A percentile compares a stretch with the other conserved stretches of the same genome.
phyloP scores from a whole-genome alignment of 35 echinoderm and acorn worm genomes.

The Ophiothrix spiculata region DNA sequence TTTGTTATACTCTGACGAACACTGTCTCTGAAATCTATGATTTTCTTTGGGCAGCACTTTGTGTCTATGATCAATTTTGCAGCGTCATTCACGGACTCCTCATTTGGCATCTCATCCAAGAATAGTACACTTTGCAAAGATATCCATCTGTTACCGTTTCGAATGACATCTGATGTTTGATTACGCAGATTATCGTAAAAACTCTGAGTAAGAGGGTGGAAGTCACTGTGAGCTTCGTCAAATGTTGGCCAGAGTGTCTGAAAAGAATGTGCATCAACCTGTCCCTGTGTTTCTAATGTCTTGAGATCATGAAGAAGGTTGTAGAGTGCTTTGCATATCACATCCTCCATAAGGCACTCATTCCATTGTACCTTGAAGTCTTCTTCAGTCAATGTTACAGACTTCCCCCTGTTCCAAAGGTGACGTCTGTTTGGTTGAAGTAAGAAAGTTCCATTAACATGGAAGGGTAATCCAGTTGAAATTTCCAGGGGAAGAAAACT shows the following conservation, averaged over 20 bases:
- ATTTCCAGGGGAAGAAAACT: constrained; percentile 26
- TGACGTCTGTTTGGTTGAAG: constrained; percentile 46
- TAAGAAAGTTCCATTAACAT: constrained; percentile 51
- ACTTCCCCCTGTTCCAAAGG: constrained; percentile 11
- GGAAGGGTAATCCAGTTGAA: constrained; percentile 38
- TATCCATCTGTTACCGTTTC: constrained; percentile 9
- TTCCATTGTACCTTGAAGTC: constrained; percentile 45
- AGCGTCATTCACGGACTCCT: neutral
- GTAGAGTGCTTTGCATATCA: constrained; percentile 37
- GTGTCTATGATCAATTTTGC: neutral
- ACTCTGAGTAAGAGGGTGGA: constrained; percentile 20
- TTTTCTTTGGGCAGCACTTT: neutral
- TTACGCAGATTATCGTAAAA: constrained; percentile 7
- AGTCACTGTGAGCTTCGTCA: constrained; percentile 16
- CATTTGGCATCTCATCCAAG: neutral
- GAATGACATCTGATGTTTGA: constrained; percentile 2
- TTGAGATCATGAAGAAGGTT: constrained; percentile 28
- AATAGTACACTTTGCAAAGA: constrained; percentile 14
- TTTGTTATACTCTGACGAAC: neutral
- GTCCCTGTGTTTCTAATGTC: neutral
- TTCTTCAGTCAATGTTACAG: neutral
- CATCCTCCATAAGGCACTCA: constrained; percentile 26
- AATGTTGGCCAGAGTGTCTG: constrained; percentile 44
- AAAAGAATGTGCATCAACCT: constrained; percentile 1
- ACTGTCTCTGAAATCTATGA: neutral